Base-by-base conservation (phyloP, 1,140 invertebrate genomes). In the Luehdorfia chinensis region DNA sequence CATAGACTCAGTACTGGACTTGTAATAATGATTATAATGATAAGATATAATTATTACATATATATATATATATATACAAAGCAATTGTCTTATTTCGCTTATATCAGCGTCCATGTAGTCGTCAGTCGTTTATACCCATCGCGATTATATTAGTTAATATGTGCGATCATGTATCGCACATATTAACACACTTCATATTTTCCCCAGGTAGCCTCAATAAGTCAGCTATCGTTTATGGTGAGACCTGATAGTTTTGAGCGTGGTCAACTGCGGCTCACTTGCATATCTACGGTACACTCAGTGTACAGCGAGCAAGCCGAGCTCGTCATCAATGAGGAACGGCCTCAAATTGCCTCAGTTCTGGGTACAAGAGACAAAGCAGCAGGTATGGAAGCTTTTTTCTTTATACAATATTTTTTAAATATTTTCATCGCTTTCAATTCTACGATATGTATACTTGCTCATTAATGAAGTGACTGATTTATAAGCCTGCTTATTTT, bases 321-420 rank as follows among this genome's bases (percentile, higher is more conserved):
- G 49, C 71, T 90, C n/a, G 71, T 88, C 30, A 84, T 92, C 45
- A 91, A 91, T 43, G 91, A 92, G 66, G 91, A 93, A 73, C 87
- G 89, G 48, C 92, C 91, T 16, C 88, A 91, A 63, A 88, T 92
- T 23, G 91, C 91, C 16, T 91, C 91, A 1, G 91, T 93, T 16
- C 79, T 92, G 27, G 91, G 91, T 36, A 92, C 90, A 1, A 89
- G 91, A 44, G 91, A 92, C 31, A 55, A 48, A 7, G 75, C 83
- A 15, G 66, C 64, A 62, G 72, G 85, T 79, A 59, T 47, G 66
- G 1, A 4, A 8, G 9, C 9, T 1, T 36, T 15, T 2, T 2
- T 16, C 13, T 15, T 33, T 2, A 2, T 6, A 5, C 3, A 21
- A 3, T 21, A 7, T 21, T 21, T 21, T 21, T 4, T 4, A 21